Evolutionary conservation across 2,888 invertebrate species (phyloP), one percentile per base, ranked within the genome.

Genomic region (Cryptocephalus primarius): DNA sequence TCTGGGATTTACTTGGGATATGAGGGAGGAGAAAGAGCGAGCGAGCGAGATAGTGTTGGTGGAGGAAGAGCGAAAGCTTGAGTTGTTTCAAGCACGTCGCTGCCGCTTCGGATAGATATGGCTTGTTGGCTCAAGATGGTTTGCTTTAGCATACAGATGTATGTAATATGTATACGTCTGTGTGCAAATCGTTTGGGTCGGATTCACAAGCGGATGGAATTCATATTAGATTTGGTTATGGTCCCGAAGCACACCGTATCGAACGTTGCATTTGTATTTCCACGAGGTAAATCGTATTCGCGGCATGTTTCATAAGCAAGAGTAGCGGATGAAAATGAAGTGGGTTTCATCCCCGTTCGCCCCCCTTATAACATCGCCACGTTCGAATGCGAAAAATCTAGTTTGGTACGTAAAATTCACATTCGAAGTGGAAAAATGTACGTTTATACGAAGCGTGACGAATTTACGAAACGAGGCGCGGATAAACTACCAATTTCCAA

Each of bases 111-210:
- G 42, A 42, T 22, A n/a, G 32, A 32, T 42, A 42, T 11, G 42
- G 60, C 61, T 62, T 62, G 61, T 63, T 61, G 61, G 60, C 62
- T 56, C 55, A 58, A 62, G 62, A 65, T 63, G 64, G 63, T 64
- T 65, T 65, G 64, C 65, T 65, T 65, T 63, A 63, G 63, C 64
- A 64, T 63, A 63, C 60, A 63, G 61, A 63, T 64, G 61, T 61
- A 60, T 64, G 62, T 63, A 61, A 64, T 64, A 63, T 60, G 61
- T 63, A 62, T 58, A 60, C 56, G 61, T 60, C 11, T 36, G 11
- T 36, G 36, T 36, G 36, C 36, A 12, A 36, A 12, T 36, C 36
- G 36, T n/a, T 36, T 36, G 12, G 36, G 12, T 36, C 36, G 36
- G 11, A 11, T 12, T 36, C 36, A 36, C 36, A 36, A 12, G 11